Percentiles rank a stretch among this genome's conserved stretches.
Evolutionary conservation across 2,113 vertebrate species (phyloP).

Genomic region (Amphiprion percula): DNA sequence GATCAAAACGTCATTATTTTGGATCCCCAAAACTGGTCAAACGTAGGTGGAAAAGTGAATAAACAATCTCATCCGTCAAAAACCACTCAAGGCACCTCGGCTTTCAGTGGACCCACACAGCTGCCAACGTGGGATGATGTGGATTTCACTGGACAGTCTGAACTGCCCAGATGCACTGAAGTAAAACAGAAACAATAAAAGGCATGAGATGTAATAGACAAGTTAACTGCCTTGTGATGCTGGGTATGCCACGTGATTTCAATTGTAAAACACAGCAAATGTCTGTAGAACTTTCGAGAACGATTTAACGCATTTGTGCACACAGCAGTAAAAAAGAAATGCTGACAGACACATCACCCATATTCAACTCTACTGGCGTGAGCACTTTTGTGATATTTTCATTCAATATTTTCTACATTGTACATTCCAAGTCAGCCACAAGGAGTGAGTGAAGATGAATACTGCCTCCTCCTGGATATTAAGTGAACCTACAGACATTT

Average conservation of each 20-base stretch:
- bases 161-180: background rate
- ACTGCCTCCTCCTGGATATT: constrained; percentile 61
- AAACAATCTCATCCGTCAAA: background rate
- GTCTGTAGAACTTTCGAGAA: background rate
- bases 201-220: constrained; percentile 12
- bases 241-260: constrained; percentile 45
- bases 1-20: background rate
- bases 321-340: background rate
- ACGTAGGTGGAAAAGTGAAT: background rate
- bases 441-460: constrained; percentile 19
- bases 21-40: background rate
- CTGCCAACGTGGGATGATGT: background rate
- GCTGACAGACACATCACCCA: background rate
- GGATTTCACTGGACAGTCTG: background rate
- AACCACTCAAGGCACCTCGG: background rate
- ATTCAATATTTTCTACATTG: background rate
- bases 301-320: background rate
- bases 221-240: constrained; percentile 36
- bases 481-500: background rate
- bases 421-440: background rate
- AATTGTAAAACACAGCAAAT: constrained; percentile 35
- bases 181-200: constrained; percentile 28
- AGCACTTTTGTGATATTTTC: background rate
- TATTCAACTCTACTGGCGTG: background rate
- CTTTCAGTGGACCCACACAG: background rate